Percentiles rank a stretch among this genome's conserved stretches.
These are phyloP conservation scores for Poeciliopsis gracilis DNA, from an alignment of 2,797 vertebrate genomes.

Conservation along the genomic window DNA sequence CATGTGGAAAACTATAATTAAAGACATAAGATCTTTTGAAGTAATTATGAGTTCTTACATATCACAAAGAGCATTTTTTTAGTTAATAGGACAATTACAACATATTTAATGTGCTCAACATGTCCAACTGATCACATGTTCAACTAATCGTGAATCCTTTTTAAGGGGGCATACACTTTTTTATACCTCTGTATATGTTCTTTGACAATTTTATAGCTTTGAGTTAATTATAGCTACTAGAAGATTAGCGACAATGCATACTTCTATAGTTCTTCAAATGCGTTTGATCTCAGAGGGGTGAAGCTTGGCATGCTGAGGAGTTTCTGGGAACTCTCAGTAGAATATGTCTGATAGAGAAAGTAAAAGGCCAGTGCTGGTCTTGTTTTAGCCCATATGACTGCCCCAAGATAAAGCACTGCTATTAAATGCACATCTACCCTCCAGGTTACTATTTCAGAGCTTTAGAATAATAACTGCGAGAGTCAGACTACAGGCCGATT, in stretches of 20 bases:
- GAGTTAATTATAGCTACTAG: neutral
- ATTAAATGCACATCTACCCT: constrained; percentile 30
- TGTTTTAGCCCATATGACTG: constrained; percentile 18
- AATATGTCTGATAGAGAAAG: constrained; percentile 14
- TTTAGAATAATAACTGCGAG: constrained; percentile 20
- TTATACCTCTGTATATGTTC: neutral
- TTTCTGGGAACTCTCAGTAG: constrained; percentile 8
- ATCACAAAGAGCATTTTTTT: too few relatives aligned
- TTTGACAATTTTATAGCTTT: neutral
- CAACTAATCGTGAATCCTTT: too few relatives aligned
- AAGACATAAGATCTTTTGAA: too few relatives aligned
- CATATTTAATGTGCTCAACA: too few relatives aligned
- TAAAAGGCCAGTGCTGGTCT: constrained; percentile 6
- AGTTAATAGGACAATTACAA: too few relatives aligned
- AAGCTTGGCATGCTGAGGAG: constrained; percentile 13
- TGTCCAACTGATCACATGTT: too few relatives aligned
- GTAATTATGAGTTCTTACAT: too few relatives aligned
- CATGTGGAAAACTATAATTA: too few relatives aligned
- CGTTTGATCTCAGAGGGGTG: constrained; percentile 17
- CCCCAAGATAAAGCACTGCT: constrained; percentile 22
- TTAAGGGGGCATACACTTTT: neutral
- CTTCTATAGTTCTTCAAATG: neutral
- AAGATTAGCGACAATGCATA: neutral
- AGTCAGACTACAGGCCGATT: constrained; percentile 16
- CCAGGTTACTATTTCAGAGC: constrained; percentile 35